Percentiles rank a stretch among this genome's conserved stretches.
These are phyloP conservation scores for Bombylius discolor DNA, from an alignment of 2,888 invertebrate species.

Conservation along the genomic window DNA sequence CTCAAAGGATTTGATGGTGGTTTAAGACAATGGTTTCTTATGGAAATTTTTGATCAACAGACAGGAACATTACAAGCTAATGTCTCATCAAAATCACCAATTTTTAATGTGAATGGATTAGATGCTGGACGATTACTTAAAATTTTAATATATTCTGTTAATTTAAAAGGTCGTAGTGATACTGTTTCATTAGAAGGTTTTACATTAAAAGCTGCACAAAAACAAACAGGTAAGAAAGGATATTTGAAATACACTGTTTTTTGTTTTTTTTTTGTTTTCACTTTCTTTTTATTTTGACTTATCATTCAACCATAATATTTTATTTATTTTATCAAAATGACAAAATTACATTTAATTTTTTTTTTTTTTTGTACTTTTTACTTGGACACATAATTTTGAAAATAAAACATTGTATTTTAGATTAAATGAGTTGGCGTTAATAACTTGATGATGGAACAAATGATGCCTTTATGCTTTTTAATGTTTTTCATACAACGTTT, in stretches of 20 bases:
- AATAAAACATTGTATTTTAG: too few relatives aligned
- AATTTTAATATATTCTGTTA: constrained; percentile 68
- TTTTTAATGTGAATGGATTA: constrained; percentile 63
- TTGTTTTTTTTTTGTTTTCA: background rate
- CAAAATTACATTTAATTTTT: too few relatives aligned
- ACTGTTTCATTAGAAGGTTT: constrained; percentile 54
- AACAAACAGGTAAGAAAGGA: constrained; percentile 51
- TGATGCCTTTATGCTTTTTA: too few relatives aligned
- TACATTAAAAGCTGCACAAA: constrained; percentile 61
- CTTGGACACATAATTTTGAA: too few relatives aligned
- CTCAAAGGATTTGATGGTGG: constrained; percentile 57
- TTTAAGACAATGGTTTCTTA: constrained; percentile 54
- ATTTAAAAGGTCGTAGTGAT: constrained; percentile 71
- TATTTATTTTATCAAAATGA: too few relatives aligned
- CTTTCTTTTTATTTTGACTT: background rate
- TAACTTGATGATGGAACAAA: too few relatives aligned
- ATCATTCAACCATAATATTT: background rate
- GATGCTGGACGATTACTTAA: constrained; percentile 66
- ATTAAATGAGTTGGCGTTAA: too few relatives aligned
- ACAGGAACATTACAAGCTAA: constrained; percentile 49
- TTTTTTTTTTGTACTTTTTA: too few relatives aligned
- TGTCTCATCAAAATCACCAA: constrained; percentile 54
- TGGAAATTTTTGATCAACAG: constrained; percentile 58
- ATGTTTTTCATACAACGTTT: too few relatives aligned
- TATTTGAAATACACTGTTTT: background rate